Evolutionary conservation across 2,113 vertebrate species (phyloP).

Genomic region (Ginglymostoma cirratum): DNA sequence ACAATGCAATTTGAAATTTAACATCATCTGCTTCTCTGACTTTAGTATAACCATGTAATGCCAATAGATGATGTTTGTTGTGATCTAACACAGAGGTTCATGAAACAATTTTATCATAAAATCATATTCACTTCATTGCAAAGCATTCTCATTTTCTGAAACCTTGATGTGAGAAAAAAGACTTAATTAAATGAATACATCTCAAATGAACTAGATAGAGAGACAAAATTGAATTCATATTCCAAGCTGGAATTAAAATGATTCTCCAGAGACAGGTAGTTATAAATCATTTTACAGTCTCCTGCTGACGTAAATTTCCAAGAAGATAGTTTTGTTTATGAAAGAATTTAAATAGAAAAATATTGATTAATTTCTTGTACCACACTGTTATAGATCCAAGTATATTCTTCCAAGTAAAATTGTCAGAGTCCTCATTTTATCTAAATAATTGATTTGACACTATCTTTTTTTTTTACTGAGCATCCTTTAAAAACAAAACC

Average conservation of each 20-base stretch:
- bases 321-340: background rate
- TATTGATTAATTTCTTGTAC: background rate
- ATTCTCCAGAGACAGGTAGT: background rate
- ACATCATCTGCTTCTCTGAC: background rate
- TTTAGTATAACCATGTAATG: background rate
- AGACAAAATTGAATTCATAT: constrained; percentile 31
- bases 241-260: constrained; percentile 1
- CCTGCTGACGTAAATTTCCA: background rate
- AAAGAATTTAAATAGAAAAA: background rate
- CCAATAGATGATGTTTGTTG: background rate
- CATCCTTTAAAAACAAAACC: background rate
- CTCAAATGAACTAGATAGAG: background rate
- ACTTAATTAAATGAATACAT: background rate
- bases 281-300: constrained; percentile 12
- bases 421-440: background rate
- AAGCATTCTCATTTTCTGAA: background rate
- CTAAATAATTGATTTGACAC: background rate
- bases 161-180: background rate
- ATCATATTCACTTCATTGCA: background rate
- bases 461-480: background rate
- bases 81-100: background rate
- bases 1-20: background rate
- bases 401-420: background rate
- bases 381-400: too few relatives aligned
- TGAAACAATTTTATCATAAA: background rate